These are phyloP conservation scores for Physeter macrocephalus DNA, from an alignment of 2,113 vertebrate genomes.

Conservation along the genomic window DNA sequence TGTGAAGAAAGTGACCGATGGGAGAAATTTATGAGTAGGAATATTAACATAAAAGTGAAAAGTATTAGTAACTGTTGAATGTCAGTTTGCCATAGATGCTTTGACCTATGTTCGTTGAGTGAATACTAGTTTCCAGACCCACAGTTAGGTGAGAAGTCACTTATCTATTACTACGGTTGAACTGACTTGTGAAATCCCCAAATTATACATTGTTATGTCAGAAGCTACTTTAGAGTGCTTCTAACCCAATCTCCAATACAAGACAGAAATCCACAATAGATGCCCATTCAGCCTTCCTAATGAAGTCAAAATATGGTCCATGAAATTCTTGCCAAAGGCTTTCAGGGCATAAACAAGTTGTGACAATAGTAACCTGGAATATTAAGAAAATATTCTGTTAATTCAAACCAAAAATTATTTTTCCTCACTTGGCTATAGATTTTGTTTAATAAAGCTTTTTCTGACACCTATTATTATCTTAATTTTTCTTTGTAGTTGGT, in stretches of 20 bases:
- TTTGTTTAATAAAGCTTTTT: neutral
- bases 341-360: neutral
- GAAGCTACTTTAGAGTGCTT: neutral
- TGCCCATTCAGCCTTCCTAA: neutral
- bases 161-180: neutral
- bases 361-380: neutral
- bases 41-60: neutral
- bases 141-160: neutral
- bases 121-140: neutral
- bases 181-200: neutral
- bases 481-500: neutral
- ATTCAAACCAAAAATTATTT: neutral
- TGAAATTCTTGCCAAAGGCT: neutral
- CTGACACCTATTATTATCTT: neutral
- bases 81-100: neutral
- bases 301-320: neutral
- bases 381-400: neutral
- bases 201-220: neutral
- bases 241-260: neutral
- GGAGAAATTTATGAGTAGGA: neutral
- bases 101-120: neutral
- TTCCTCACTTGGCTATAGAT: neutral
- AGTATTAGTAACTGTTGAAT: neutral
- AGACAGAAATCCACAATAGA: neutral
- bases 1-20: neutral